Base-by-base conservation (phyloP, 1,140 invertebrate genomes). In the Uloborus diversus region DNA sequence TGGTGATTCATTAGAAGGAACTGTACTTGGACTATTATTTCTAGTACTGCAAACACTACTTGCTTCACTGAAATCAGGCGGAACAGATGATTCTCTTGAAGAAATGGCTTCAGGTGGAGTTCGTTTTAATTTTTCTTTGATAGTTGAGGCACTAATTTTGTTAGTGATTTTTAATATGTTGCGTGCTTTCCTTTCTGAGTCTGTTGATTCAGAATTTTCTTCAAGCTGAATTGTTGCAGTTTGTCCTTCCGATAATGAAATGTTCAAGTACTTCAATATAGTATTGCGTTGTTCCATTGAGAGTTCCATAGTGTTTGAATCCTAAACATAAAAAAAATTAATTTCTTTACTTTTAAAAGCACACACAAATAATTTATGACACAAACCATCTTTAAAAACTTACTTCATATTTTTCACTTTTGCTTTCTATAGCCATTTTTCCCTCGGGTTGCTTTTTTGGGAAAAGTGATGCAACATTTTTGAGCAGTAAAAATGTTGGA, bases 91-190 rank as follows among this genome's bases (percentile, higher is more conserved):
- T 13, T 42, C 17, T 17, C 9, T 42, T 42, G 37, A 42, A 42
- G 37, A 9, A 42, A 9, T 42, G 17, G 9, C 17, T 42, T 42
- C 17, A 9, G 9, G 37, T 17, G 17, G 37, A 13, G 9, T 42
- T 42, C 37, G 17, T 42, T 42, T 17, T 42, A 9, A 42, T 42
- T 42, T 42, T 13, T 17, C 17, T 17, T 9, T 17, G 17, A 42
- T 42, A 17, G 7, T 42, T 42, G 37, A 9, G 37, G 37, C 17
- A 42, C 37, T 42, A 42, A 17, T 53, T 59, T 32, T 62, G 13
- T 35, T n/a, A 20, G 37, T 62, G 32, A 62, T 62, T 35, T 62
- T 62, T n/a, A 62, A n/a, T 17, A 51, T 9, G 53, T 75, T 75
- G 11, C 57, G 27, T 7, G 23, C 37, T 25, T n/a, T n/a, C n/a